These are phyloP conservation scores for Babyrousa celebensis DNA, from an alignment of 2,797 vertebrate genomes.

Conservation along the genomic window DNA sequence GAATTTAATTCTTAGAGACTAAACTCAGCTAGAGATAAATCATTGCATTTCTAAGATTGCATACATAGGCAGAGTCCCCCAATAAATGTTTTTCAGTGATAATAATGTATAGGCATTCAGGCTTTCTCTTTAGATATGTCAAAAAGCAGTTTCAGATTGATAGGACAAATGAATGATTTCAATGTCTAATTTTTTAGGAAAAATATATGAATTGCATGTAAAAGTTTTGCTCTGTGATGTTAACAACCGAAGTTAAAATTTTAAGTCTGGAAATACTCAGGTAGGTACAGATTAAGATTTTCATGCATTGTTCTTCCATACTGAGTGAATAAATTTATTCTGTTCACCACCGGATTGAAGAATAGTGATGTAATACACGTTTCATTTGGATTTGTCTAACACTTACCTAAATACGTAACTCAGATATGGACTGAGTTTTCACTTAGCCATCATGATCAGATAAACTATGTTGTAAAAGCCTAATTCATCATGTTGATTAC, in stretches of 20 bases:
- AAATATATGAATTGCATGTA: not conserved
- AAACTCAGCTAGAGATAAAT: not conserved
- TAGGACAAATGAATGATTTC: constrained; percentile 25
- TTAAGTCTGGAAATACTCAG: not conserved
- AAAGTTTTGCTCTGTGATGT: not conserved
- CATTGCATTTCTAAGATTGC: not conserved
- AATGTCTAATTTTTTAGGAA: constrained; percentile 33
- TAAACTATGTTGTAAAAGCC: not conserved
- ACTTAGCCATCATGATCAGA: not conserved
- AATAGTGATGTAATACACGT: not conserved
- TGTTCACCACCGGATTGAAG: not conserved
- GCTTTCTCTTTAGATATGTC: constrained; percentile 32
- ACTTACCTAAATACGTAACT: constrained; percentile 32
- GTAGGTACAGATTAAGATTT: constrained; percentile 50
- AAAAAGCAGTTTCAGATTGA: not conserved
- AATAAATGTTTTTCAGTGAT: constrained; percentile 22
- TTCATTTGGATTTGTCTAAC: constrained; percentile 52
- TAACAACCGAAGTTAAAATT: constrained; percentile 11
- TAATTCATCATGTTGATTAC: not conserved
- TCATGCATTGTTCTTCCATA: not conserved
- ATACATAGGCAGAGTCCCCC: constrained; percentile 2
- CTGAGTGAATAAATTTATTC: constrained; percentile 53
- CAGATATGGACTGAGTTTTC: not conserved
- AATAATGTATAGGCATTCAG: not conserved
- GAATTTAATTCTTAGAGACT: constrained; percentile 32